Evolutionary conservation across 2,113 vertebrate genomes (phyloP), one percentile per base, ranked within the genome.

Genomic region (Solea solea): DNA sequence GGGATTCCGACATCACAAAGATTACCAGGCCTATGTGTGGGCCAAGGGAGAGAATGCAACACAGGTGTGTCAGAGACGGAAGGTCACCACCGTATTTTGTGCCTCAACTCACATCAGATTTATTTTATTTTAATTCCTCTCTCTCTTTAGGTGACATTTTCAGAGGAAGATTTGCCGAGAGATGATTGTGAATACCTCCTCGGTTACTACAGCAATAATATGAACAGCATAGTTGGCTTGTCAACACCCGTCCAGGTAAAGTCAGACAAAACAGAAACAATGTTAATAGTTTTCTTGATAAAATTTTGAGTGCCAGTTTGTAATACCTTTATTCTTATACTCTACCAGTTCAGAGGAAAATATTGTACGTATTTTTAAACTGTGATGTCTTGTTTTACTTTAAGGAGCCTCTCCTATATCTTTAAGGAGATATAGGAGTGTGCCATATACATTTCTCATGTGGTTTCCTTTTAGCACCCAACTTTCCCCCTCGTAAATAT

Each of bases 1-100:
- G 75, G 96, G 98, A 52, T 99, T 98, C 90, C 95, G 94, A 55
- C 98, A 99, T 79, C 94, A 95, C 76, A 99, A 99, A 87, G 98
- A 99, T 82, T 99, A 99, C 0, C 93, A 96, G 72, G 95, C 94
- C 0, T 97, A 98, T 0, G 92, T 97, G 11, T 97, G 96, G 97
- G 95, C 95, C 80, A 97, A 99, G 5, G 90, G 92, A 10, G 96
- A 97, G 1, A 88, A 94, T 21, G 72, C 72, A 13, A 86, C 80
- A 27, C 94, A 91, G 84, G 78, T 91, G 69, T 10, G 86, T 34
- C 46, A 49, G 4, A 44, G 9, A 54, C 14, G 58, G 2, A 64
- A n/a, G 28, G 16, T 25, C 11, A 63, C 15, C 12, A 5, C 51
- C 42, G 39, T 11, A 40, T 42, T 72, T 14, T 42, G 50, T 45